These are phyloP conservation scores for Campylorhamphus procurvoides DNA, from an alignment of 2,113 vertebrate species.

Conservation along the genomic window DNA sequence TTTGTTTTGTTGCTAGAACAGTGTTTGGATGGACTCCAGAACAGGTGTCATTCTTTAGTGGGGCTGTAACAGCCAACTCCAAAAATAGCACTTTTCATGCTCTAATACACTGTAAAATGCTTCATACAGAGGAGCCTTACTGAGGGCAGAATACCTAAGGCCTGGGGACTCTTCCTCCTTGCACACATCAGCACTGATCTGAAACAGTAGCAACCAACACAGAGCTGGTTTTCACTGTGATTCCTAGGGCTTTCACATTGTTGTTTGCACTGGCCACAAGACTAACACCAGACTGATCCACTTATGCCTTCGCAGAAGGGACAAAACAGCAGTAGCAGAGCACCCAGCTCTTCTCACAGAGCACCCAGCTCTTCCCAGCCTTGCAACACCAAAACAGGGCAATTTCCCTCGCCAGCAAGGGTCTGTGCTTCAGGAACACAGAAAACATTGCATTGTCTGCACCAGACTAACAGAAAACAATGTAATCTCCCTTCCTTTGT, in stretches of 20 bases:
- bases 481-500: neutral
- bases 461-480: neutral
- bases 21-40: neutral
- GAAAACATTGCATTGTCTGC: neutral
- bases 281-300: neutral
- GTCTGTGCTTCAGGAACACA: neutral
- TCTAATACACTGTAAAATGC: neutral
- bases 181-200: neutral
- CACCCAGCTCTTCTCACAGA: neutral
- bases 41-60: neutral
- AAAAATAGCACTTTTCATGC: neutral
- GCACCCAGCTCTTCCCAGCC: neutral
- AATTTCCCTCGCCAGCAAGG: neutral
- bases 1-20: neutral
- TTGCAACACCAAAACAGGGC: fast-evolving
- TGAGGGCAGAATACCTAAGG: neutral
- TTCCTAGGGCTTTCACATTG: neutral
- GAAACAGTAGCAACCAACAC: neutral
- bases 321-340: neutral
- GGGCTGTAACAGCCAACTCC: neutral
- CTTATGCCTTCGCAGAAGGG: neutral
- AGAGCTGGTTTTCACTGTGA: neutral
- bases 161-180: neutral
- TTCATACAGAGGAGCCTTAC: neutral
- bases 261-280: neutral